Conservation (phyloP, 2,888 invertebrate species). For the Drosophila silvestris region DNA sequence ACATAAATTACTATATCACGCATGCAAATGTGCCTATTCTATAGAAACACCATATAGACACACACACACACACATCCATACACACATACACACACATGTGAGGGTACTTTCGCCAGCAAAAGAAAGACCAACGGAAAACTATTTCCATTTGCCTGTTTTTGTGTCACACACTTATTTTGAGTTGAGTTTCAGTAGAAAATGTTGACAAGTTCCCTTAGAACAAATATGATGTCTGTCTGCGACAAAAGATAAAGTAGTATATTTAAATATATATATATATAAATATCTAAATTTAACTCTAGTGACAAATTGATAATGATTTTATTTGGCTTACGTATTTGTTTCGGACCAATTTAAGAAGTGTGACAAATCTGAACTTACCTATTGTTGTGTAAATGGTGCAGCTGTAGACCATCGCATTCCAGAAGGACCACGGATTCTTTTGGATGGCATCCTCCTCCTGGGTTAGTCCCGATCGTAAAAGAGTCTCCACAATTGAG, state of each 20-base stretch:
- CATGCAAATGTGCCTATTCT: slow-evolving; percentile 31
- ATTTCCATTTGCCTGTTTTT: slow-evolving; percentile 64
- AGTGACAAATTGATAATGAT: slow-evolving; percentile 31
- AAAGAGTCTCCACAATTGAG: slow-evolving; percentile 82
- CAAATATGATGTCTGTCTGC: slow-evolving; percentile 24
- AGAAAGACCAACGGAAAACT: slow-evolving; percentile 57
- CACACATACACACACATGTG: not conserved
- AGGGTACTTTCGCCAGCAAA: slow-evolving; percentile 41
- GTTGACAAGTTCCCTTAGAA: slow-evolving; percentile 52
- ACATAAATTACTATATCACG: slow-evolving; percentile 30
- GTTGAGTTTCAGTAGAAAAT: slow-evolving; percentile 49
- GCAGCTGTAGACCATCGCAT: slow-evolving; percentile 94
- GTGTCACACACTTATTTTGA: slow-evolving; percentile 68
- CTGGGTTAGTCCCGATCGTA: slow-evolving; percentile 49
- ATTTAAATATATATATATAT: slow-evolving; percentile 9
- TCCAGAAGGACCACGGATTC: slow-evolving; percentile 92
- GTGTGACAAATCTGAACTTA: slow-evolving; percentile 85
- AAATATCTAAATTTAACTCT: slow-evolving; percentile 16
- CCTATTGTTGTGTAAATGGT: slow-evolving; percentile 96
- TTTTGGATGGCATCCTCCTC: slow-evolving; percentile 81
- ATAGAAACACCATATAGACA: slow-evolving; percentile 28
- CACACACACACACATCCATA: not conserved
- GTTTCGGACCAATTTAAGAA: not conserved
- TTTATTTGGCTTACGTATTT: slow-evolving; percentile 15
- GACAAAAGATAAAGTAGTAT: slow-evolving; percentile 25